A percentile compares a stretch with the other conserved stretches of the same genome.
Evolutionary conservation across 1,140 invertebrate species (phyloP).

Genomic region (Oncopodura yosiiana): DNA sequence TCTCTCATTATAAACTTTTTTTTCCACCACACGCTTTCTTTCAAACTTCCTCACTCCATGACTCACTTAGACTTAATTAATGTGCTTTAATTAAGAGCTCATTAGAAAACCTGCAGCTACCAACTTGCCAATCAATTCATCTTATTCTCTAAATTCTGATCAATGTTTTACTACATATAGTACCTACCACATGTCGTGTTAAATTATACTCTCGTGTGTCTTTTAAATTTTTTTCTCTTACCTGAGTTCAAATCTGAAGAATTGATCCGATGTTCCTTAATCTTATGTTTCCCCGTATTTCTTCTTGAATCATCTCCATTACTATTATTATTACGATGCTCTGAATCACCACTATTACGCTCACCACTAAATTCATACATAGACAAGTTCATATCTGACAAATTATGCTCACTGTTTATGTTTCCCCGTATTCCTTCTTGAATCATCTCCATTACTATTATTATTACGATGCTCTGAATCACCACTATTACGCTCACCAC

Average conservation of each 20-base stretch:
- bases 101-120: constrained; percentile 32
- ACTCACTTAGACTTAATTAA: constrained; percentile 29
- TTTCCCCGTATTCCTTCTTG: constrained; percentile 6
- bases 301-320: neutral
- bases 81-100: constrained; percentile 35
- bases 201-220: no score
- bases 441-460: constrained; percentile 8
- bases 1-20: neutral
- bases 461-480: neutral
- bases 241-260: constrained; percentile 14
- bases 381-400: neutral
- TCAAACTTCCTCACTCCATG: neutral
- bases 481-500: neutral
- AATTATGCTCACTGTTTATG: constrained; percentile 15
- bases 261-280: constrained; percentile 14
- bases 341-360: neutral
- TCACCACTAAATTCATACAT: neutral
- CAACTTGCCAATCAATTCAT: constrained; percentile 23
- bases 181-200: neutral
- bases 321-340: constrained; percentile 10
- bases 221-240: no score
- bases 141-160: constrained; percentile 9
- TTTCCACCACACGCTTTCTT: constrained; percentile 25
- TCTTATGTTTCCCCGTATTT: constrained; percentile 16
- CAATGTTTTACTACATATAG: constrained; percentile 7